A percentile compares a stretch with the other conserved stretches of the same genome.
phyloP scores from a whole-genome alignment of 2,888 invertebrate species.

The Nycteola revayana region DNA sequence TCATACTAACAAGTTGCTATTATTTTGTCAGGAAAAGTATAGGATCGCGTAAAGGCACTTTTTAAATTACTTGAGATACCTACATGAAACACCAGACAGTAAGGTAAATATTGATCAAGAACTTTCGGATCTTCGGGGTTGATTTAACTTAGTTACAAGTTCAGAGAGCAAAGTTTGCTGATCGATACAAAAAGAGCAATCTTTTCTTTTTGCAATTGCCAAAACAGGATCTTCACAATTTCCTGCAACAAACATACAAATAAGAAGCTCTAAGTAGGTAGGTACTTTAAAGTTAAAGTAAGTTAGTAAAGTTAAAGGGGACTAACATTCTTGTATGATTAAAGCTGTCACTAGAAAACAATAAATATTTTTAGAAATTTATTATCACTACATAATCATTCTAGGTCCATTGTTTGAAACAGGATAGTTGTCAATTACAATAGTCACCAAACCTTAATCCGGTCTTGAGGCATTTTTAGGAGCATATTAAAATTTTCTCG shows the following conservation, averaged over 20 bases:
- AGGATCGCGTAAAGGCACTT: too few relatives aligned
- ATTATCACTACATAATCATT: too few relatives aligned
- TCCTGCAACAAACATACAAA: neutral
- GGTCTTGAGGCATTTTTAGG: slow-evolving; percentile 12
- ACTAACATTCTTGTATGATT: too few relatives aligned
- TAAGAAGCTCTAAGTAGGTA: too few relatives aligned
- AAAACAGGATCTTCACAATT: too few relatives aligned
- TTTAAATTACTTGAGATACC: too few relatives aligned
- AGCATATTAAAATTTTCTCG: slow-evolving; percentile 24
- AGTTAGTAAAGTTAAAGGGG: too few relatives aligned
- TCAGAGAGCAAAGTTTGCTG: slow-evolving; percentile 71
- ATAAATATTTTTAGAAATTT: too few relatives aligned
- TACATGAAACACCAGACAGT: slow-evolving; percentile 39
- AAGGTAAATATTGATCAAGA: slow-evolving; percentile 62
- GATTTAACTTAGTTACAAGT: slow-evolving; percentile 73
- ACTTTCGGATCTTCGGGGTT: slow-evolving; percentile 49
- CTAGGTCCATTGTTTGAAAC: too few relatives aligned
- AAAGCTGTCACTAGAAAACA: too few relatives aligned
- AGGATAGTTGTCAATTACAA: slow-evolving; percentile 23
- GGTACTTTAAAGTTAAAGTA: too few relatives aligned
- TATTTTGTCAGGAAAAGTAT: too few relatives aligned
- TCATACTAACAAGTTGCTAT: slow-evolving; percentile 28
- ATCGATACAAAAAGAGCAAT: slow-evolving; percentile 45
- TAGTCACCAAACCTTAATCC: slow-evolving; percentile 20
- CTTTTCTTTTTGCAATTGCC: slow-evolving; percentile 33